A percentile compares a stretch with the other conserved stretches of the same genome.
Conservation (phyloP, 2,888 invertebrate species). For the Drosophila limbata region DNA sequence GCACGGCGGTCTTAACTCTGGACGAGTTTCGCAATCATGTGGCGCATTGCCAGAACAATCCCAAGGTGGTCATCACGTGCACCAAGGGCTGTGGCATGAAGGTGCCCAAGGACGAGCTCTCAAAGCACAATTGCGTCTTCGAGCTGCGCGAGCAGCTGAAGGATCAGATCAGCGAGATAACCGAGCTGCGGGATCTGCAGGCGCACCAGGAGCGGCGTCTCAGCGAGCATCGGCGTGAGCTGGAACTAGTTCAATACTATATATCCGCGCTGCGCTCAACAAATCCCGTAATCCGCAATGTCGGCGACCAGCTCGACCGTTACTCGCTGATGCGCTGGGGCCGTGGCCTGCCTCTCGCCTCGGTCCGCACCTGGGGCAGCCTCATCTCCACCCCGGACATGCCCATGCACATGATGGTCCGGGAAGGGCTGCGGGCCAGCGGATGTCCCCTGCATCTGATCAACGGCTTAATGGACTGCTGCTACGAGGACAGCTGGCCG, state of each 20-base stretch:
- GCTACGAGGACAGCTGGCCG: constrained; percentile 66
- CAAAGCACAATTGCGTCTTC: constrained; percentile 56
- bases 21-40: constrained; percentile 56
- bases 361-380: constrained; percentile 62
- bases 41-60: constrained; percentile 48
- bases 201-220: constrained; percentile 44
- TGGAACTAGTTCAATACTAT: constrained; percentile 67
- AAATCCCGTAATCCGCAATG: constrained; percentile 58
- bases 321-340: constrained; percentile 65
- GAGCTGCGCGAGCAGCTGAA: constrained; percentile 51
- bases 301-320: constrained; percentile 65
- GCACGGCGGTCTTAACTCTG: constrained; percentile 27
- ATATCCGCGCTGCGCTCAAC: constrained; percentile 57
- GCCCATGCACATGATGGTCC: constrained; percentile 51
- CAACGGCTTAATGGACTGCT: constrained; percentile 47
- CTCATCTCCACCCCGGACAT: constrained; percentile 66
- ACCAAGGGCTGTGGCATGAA: constrained; percentile 58
- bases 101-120: constrained; percentile 63
- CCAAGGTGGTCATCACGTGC: constrained; percentile 55
- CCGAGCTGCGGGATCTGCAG: constrained; percentile 39
- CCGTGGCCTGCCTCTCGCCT: constrained; percentile 34
- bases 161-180: constrained; percentile 26
- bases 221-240: constrained; percentile 51
- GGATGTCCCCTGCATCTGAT: constrained; percentile 61
- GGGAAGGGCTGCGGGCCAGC: constrained; percentile 41